Evolutionary conservation across 53 echinoderm and acorn worm genomes (phyloP).

Genomic region (Crossaster papposus): DNA sequence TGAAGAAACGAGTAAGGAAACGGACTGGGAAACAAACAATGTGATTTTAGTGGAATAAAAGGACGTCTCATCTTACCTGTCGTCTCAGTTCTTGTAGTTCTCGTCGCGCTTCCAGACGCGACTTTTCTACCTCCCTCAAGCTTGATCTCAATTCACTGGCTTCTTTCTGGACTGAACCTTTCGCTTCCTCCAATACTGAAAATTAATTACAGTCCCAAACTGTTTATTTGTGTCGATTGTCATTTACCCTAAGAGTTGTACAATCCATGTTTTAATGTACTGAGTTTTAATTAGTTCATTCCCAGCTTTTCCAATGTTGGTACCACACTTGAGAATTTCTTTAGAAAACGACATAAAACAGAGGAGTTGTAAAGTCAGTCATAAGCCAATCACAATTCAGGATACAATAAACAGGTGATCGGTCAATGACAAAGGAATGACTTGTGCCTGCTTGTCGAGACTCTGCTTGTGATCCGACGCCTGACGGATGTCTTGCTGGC

Average conservation of each 20-base stretch:
- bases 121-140: conserved; percentile 94
- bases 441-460: too few species aligned
- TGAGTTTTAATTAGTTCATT: not conserved
- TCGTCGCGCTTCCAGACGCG: conserved; percentile 86
- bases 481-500: too few species aligned
- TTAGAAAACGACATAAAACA: too few species aligned
- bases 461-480: too few species aligned
- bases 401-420: too few species aligned
- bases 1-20: too few species aligned
- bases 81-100: conserved; percentile 93
- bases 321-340: too few species aligned
- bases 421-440: too few species aligned
- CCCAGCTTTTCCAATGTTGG: not conserved
- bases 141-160: conserved; percentile 86
- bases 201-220: conserved; percentile 17
- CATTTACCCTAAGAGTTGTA: not conserved
- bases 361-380: too few species aligned
- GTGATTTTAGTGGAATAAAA: not conserved
- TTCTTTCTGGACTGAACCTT: conserved; percentile 77
- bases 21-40: too few species aligned
- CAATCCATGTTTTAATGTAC: too few species aligned
- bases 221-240: not conserved
- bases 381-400: too few species aligned
- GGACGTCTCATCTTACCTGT: conserved; percentile 65
- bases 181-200: conserved; percentile 87